Base-by-base conservation (phyloP, 1,140 invertebrate species). In the Pachypsylla venusta region DNA sequence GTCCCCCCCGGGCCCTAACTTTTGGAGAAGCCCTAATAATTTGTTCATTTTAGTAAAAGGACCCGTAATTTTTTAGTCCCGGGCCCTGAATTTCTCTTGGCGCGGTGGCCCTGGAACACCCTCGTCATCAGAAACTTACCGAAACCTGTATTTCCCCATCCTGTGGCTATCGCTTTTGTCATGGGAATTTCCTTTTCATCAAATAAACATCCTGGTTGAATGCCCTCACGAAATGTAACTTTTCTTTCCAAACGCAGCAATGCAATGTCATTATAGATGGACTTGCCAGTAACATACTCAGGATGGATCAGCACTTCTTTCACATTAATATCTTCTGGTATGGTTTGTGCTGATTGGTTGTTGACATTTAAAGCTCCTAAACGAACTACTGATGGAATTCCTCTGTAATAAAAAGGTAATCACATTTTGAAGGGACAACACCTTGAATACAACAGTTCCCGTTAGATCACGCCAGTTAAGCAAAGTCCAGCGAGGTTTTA, bases 201-300 rank as follows among this genome's bases (percentile, higher is more conserved):
- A n/a, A 19, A 19, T 3, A 84, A 64, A 67, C 82, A 84, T 16
- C 78, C 75, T 14, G 81, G 78, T 67, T 73, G 67, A 53, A 78
- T 73, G 5, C 61, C 64, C 16, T 67, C 64, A 53, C 67, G 71
- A 16, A 82, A 72, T 1, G 63, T 64, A 12, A 76, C 74, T 25
- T 64, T 56, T 30, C 61, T 64, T 2, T 70, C 67, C 7, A 84
- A 65, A 64, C 76, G 71, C 1, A 83, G 56, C 1, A 84, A 60
- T 2, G 76, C 81, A 53, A 84, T 81, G 59, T 85, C 83, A 61
- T 80, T 70, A 60, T 83, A 82, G 56, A 76, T 58, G 26, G 28
- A 26, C 7, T 22, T 5, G 4, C 4, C 16, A 3, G n/a, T 22
- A n/a, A n/a, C n/a, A 61, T 76, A 78, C 10, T 73, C 56, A 1